These are phyloP conservation scores for Drosophila ercepeae DNA, from an alignment of 1,140 invertebrate species.

Conservation along the genomic window DNA sequence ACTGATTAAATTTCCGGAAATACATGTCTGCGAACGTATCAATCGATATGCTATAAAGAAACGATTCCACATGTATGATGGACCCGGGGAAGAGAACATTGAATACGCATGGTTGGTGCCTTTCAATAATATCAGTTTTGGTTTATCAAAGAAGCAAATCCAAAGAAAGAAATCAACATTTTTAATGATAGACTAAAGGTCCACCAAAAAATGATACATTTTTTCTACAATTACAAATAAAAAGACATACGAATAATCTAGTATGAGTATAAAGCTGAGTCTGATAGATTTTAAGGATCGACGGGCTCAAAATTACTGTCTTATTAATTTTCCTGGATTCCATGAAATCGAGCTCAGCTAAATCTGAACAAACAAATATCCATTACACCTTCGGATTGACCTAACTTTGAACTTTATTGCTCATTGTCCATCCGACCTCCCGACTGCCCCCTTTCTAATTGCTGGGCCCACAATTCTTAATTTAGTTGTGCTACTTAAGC, in stretches of 20 bases:
- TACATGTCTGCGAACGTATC: conserved; percentile 40
- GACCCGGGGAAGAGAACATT: conserved; percentile 7
- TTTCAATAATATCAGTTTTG: background rate
- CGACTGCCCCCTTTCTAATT: conserved; percentile 44
- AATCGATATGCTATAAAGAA: conserved; percentile 65
- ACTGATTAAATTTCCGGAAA: conserved; percentile 70
- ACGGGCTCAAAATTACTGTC: background rate
- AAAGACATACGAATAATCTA: too few species aligned
- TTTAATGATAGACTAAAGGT: too few species aligned
- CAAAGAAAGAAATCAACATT: too few species aligned
- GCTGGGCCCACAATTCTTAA: conserved; percentile 65
- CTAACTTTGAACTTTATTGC: conserved; percentile 58
- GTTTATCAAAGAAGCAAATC: background rate
- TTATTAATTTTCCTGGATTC: background rate
- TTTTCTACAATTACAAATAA: too few species aligned
- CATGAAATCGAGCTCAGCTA: background rate
- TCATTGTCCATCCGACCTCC: conserved; percentile 7
- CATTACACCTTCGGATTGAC: conserved; percentile 42
- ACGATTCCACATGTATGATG: conserved; percentile 7
- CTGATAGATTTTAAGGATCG: background rate
- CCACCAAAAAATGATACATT: too few species aligned
- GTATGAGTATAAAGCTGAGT: too few species aligned
- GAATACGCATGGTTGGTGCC: conserved; percentile 30
- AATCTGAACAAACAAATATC: conserved; percentile 36
- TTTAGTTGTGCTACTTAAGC: conserved; percentile 81